Percentiles rank a stretch among this genome's conserved stretches.
Evolutionary conservation across 2,888 invertebrate species (phyloP).

Genomic region (Argynnis bischoffii): DNA sequence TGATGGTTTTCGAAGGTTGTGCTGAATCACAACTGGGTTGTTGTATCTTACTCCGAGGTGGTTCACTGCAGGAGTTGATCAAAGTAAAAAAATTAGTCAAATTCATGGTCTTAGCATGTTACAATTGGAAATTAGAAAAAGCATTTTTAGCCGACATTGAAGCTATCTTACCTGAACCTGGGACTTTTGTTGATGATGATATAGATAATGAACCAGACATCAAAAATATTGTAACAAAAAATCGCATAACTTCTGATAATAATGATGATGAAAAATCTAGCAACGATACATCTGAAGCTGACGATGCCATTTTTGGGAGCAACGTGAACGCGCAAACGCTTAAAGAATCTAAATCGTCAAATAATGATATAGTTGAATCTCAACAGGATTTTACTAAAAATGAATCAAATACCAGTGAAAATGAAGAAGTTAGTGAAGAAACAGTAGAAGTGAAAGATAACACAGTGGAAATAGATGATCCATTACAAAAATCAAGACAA

Average conservation of each 20-base stretch:
- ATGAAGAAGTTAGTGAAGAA: background rate
- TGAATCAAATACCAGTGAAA: background rate
- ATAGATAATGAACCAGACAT: constrained; percentile 30
- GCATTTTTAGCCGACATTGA: constrained; percentile 95
- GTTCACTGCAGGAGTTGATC: constrained; percentile 86
- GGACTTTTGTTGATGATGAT: constrained; percentile 63
- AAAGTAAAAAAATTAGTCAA: constrained; percentile 92
- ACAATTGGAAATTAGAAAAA: constrained; percentile 96
- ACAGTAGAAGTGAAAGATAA: constrained; percentile 33
- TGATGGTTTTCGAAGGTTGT: constrained; percentile 97
- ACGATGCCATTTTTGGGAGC: constrained; percentile 39
- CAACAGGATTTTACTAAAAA: constrained; percentile 29
- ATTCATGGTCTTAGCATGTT: constrained; percentile 91
- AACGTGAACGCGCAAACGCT: constrained; percentile 18
- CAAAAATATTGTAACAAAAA: constrained; percentile 29
- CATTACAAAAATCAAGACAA: constrained; percentile 53
- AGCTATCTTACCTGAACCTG: constrained; percentile 71
- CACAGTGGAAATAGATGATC: constrained; percentile 43
- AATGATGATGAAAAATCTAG: constrained; percentile 27
- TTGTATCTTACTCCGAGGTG: constrained; percentile 93
- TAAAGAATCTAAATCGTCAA: constrained; percentile 19
- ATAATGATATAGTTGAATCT: constrained; percentile 26
- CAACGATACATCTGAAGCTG: constrained; percentile 39
- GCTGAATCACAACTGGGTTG: constrained; percentile 91
- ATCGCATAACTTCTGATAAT: constrained; percentile 20